phyloP scores from a whole-genome alignment of 2,888 invertebrate genomes.

The Lochmaea crataegi region DNA sequence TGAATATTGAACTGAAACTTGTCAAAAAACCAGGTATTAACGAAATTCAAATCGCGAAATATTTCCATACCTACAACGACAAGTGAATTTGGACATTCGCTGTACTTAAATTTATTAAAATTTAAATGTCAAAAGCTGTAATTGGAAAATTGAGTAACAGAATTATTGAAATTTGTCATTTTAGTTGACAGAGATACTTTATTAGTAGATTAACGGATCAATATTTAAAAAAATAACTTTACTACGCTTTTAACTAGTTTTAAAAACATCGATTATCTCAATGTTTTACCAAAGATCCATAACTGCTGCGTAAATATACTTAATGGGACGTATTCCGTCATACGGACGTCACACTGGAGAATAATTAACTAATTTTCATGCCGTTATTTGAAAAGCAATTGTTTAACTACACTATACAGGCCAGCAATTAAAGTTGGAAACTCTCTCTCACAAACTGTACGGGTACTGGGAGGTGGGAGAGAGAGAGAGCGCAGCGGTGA shows the following conservation, averaged over 20 bases:
- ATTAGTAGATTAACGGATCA: neutral
- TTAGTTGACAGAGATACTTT: neutral
- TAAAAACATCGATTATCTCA: neutral
- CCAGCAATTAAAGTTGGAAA: constrained; percentile 54
- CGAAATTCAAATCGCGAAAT: too few species aligned
- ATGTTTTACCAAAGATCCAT: constrained; percentile 35
- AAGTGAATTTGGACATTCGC: too few species aligned
- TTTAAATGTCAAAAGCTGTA: too few species aligned
- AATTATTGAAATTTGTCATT: too few species aligned
- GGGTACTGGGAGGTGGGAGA: neutral
- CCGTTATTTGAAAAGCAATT: constrained; percentile 55
- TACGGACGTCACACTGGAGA: constrained; percentile 48
- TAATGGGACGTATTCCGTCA: constrained; percentile 49
- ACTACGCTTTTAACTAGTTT: too few species aligned
- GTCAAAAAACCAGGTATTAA: too few species aligned
- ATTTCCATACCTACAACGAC: too few species aligned
- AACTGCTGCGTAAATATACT: constrained; percentile 55
- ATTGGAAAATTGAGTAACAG: too few species aligned
- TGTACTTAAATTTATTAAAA: too few species aligned
- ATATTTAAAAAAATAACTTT: neutral
- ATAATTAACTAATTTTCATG: constrained; percentile 53
- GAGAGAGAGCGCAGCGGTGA: constrained; percentile 24
- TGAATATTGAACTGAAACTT: too few species aligned
- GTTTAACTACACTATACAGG: constrained; percentile 56
- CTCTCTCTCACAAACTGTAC: constrained; percentile 42